phyloP scores from a whole-genome alignment of 2,797 vertebrate species.

The Gobio occitaniae region DNA sequence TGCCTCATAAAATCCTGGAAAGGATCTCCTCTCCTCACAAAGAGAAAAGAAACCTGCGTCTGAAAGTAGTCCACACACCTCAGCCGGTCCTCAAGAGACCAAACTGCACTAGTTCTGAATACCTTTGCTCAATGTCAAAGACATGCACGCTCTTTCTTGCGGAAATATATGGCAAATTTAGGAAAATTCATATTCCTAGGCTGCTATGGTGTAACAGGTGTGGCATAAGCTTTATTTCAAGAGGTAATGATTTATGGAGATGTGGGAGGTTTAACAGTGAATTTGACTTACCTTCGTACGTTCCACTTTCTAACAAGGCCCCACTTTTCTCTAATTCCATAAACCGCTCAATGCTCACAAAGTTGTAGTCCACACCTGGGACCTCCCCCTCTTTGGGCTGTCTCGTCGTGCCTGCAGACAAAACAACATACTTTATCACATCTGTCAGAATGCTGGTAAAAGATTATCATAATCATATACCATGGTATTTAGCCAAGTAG shows the following conservation, averaged over 20 bases:
- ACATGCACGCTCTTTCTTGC: neutral
- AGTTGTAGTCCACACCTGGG: slow-evolving; percentile 99
- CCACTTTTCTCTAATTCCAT: slow-evolving; percentile 99
- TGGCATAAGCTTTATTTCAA: slow-evolving; percentile 5
- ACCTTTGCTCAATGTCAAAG: slow-evolving; percentile 49
- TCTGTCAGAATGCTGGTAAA: slow-evolving; percentile 8
- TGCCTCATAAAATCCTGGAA: slow-evolving; percentile 19
- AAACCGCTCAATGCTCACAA: slow-evolving; percentile 99
- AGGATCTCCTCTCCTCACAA: slow-evolving; percentile 16
- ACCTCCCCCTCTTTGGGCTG: slow-evolving; percentile 99
- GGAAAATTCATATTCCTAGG: slow-evolving; percentile 8
- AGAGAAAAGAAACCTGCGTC: slow-evolving; percentile 42
- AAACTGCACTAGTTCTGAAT: slow-evolving; percentile 41
- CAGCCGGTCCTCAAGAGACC: slow-evolving; percentile 41
- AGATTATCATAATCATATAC: neutral
- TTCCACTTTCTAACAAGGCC: slow-evolving; percentile 97
- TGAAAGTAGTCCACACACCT: slow-evolving; percentile 53
- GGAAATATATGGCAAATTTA: neutral
- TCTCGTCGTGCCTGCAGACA: slow-evolving; percentile 91
- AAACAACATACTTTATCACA: neutral
- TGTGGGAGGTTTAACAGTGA: neutral
- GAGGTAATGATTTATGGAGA: neutral
- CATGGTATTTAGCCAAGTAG: neutral
- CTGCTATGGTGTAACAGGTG: neutral
- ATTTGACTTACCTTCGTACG: slow-evolving; percentile 93